phyloP scores from a whole-genome alignment of 2,113 vertebrate genomes.

The Tetrax tetrax region DNA sequence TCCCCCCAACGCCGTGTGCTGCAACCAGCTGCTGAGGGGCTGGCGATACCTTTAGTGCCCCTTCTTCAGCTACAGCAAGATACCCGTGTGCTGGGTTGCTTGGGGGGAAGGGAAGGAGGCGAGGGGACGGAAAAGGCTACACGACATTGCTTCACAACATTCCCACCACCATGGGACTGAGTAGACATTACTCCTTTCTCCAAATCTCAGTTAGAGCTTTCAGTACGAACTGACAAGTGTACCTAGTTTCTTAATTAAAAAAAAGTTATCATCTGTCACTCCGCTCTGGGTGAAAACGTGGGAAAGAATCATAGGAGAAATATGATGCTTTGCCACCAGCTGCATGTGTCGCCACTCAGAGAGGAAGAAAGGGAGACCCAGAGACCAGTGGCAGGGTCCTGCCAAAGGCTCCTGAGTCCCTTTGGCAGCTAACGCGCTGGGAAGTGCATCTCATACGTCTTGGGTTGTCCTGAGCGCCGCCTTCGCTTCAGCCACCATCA shows the following conservation, averaged over 20 bases:
- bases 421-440: neutral
- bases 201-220: constrained; percentile 12
- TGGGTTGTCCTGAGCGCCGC: neutral
- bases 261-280: neutral
- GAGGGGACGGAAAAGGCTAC: neutral
- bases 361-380: neutral
- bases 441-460: neutral
- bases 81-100: neutral
- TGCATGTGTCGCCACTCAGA: neutral
- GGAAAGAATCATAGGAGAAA: neutral
- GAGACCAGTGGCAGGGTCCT: neutral
- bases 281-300: neutral
- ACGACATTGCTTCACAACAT: neutral
- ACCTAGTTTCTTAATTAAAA: neutral
- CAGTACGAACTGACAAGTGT: neutral
- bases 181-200: neutral
- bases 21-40: neutral
- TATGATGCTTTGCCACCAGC: neutral
- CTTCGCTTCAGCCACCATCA: neutral
- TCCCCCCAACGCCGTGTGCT: neutral
- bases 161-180: neutral
- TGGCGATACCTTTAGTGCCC: neutral
- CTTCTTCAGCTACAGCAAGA: neutral
- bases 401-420: neutral
- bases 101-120: neutral